These are phyloP conservation scores for Teleiodes luculella DNA, from an alignment of 2,888 invertebrate species.

Conservation along the genomic window DNA sequence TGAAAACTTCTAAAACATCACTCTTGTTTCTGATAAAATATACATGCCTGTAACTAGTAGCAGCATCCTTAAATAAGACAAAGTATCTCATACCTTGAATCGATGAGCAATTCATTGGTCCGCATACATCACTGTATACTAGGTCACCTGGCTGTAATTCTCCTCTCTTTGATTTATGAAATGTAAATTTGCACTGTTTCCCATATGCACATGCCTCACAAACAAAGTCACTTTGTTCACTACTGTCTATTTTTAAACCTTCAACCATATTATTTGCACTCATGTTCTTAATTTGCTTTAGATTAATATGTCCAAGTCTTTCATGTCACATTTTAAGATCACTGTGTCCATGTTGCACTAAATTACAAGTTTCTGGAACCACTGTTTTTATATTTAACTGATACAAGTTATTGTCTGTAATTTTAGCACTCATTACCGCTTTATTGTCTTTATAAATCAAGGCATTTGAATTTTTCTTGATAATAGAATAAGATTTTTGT, in stretches of 20 bases:
- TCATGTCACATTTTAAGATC: slow-evolving; percentile 24
- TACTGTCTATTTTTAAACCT: slow-evolving; percentile 7
- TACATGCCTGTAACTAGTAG: slow-evolving; percentile 29
- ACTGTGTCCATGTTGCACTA: slow-evolving; percentile 8
- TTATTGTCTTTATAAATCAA: background rate
- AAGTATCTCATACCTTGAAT: slow-evolving; percentile 28
- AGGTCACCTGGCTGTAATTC: slow-evolving; percentile 26
- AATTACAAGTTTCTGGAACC: slow-evolving; percentile 11
- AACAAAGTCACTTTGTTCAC: slow-evolving; percentile 13
- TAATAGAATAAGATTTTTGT: slow-evolving; percentile 30
- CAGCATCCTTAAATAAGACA: slow-evolving; percentile 31
- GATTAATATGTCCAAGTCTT: slow-evolving; percentile 24
- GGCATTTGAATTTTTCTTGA: slow-evolving; percentile 24
- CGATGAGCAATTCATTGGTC: slow-evolving; percentile 25
- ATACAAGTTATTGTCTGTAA: slow-evolving; percentile 28
- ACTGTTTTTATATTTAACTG: slow-evolving; percentile 23
- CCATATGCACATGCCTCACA: slow-evolving; percentile 31
- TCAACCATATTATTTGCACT: slow-evolving; percentile 17
- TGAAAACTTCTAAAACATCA: slow-evolving; percentile 29
- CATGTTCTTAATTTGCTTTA: slow-evolving; percentile 26
- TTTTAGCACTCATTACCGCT: slow-evolving; percentile 21
- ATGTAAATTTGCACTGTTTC: slow-evolving; percentile 24
- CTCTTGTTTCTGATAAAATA: slow-evolving; percentile 30
- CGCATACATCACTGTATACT: slow-evolving; percentile 30
- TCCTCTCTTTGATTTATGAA: slow-evolving; percentile 23